Percentiles rank a stretch among this genome's conserved stretches.
Evolutionary conservation across 2,113 vertebrate genomes (phyloP).

Genomic region (Eublepharis macularius): DNA sequence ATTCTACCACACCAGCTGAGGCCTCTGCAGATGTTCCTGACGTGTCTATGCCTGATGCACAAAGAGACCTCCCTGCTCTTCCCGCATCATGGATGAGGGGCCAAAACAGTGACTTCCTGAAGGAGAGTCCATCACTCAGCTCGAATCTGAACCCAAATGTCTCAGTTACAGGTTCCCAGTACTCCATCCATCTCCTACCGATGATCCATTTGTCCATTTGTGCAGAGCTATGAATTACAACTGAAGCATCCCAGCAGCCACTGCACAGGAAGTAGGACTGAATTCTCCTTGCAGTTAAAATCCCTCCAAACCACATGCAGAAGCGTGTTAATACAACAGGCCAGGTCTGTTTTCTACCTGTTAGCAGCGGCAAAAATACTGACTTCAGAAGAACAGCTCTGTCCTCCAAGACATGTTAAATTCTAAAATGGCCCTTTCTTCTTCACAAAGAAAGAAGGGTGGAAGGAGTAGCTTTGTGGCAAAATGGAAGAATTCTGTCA

Average conservation of each 20-base stretch:
- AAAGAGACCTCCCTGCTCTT: background rate
- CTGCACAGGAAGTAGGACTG: background rate
- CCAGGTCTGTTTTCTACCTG: background rate
- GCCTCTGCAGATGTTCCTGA: too few species aligned
- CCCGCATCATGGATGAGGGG: background rate
- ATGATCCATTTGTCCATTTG: background rate
- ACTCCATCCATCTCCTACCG: too few species aligned
- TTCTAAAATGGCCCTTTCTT: background rate
- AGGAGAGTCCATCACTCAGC: too few species aligned
- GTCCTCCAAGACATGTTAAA: background rate
- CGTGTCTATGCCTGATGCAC: background rate
- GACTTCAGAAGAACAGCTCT: background rate
- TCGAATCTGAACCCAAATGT: background rate
- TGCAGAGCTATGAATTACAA: background rate
- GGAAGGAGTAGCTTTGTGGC: background rate
- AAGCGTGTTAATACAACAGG: background rate
- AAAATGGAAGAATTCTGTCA: background rate
- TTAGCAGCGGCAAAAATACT: background rate
- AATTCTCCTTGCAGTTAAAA: conserved; percentile 10
- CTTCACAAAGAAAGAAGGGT: background rate
- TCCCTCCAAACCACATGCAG: background rate
- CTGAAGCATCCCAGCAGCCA: background rate
- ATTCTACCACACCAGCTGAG: background rate
- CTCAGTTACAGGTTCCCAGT: background rate
- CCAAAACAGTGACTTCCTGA: background rate